Evolutionary conservation across 2,797 vertebrate species (phyloP), one percentile per base, ranked within the genome.

Genomic region (Enteromius radiatus): DNA sequence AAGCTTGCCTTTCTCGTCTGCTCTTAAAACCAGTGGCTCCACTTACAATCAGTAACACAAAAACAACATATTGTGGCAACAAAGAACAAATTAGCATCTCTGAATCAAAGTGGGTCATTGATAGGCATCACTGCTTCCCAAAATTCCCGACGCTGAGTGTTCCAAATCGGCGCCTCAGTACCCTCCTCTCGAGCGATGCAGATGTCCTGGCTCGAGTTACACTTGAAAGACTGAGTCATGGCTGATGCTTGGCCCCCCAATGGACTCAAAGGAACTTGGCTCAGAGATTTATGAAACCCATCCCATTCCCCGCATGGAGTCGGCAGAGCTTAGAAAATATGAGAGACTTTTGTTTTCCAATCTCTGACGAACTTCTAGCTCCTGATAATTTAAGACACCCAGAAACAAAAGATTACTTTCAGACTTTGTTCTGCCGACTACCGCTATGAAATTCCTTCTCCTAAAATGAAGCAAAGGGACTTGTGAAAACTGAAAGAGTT

Each of bases 171-270:
- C 36, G 64, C 65, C 78, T 82, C 80, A 76, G 74, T 86, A 38
- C 54, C 63, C 75, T 84, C 47, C 85, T 88, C 83, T 83, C 89
- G 90, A 87, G 90, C 89, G 89, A 89, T 92, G 91, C 93, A 94
- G 93, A 94, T 95, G 93, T 95, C 91, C 94, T 93, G 93, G 93
- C 93, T 92, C 86, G 85, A 81, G 88, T 89, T 92, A 77, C 84
- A 90, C 85, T 88, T 92, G 90, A 89, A 93, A 89, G 90, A 88
- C 89, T 84, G 91, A 93, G 86, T 82, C 88, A 88, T 84, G 86
- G 84, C 78, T 73, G 78, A 83, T 86, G 73, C 54, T 74, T 65
- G 54, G 21, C 77, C 87, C 91, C 83, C 90, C 88, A 86, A 74
- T 89, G 88, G 91, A 93, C 91, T 91, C 91, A 86, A 91, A 91